Percentiles rank a stretch among this genome's conserved stretches.
These are phyloP conservation scores for Cacoxenus indagator DNA, from an alignment of 2,888 invertebrate genomes.

Conservation along the genomic window DNA sequence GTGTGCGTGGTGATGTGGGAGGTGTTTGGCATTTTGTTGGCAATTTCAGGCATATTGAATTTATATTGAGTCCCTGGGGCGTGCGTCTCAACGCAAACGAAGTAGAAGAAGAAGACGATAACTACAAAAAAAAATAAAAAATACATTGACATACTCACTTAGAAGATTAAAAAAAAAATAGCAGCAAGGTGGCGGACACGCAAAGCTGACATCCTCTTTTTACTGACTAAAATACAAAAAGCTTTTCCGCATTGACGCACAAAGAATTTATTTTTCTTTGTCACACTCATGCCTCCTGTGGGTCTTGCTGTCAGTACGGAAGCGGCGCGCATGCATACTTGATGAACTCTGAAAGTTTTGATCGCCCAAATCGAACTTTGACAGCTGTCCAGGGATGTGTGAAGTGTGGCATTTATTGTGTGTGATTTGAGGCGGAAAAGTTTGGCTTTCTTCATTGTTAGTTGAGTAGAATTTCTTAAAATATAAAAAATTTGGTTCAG, in stretches of 20 bases:
- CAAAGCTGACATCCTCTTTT: conserved; percentile 5
- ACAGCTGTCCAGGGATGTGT: conserved; percentile 43
- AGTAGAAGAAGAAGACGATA: background rate
- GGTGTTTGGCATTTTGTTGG: conserved; percentile 42
- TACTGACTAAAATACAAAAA: conserved; percentile 44
- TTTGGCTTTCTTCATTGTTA: conserved; percentile 7
- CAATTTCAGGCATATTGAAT: conserved; percentile 49
- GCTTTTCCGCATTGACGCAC: conserved; percentile 7
- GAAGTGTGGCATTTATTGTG: background rate
- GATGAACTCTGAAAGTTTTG: conserved; percentile 35
- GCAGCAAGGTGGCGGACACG: background rate
- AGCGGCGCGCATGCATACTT: conserved; percentile 39
- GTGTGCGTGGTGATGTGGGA: conserved; percentile 28
- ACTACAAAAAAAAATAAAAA: conserved; percentile 44
- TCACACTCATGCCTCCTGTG: background rate
- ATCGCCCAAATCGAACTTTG: conserved; percentile 34
- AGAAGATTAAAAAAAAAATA: conserved; percentile 52
- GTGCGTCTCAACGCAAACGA: conserved; percentile 45
- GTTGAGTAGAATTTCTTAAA: too few species aligned
- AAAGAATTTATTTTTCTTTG: background rate
- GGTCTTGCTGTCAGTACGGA: background rate
- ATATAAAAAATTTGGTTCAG: too few species aligned
- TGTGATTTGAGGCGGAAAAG: conserved; percentile 25
- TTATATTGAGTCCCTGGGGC: conserved; percentile 51
- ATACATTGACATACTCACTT: conserved; percentile 59